Base-by-base conservation (phyloP, 2,113 vertebrate genomes). In the Sinocyclocheilus anshuiensis region DNA sequence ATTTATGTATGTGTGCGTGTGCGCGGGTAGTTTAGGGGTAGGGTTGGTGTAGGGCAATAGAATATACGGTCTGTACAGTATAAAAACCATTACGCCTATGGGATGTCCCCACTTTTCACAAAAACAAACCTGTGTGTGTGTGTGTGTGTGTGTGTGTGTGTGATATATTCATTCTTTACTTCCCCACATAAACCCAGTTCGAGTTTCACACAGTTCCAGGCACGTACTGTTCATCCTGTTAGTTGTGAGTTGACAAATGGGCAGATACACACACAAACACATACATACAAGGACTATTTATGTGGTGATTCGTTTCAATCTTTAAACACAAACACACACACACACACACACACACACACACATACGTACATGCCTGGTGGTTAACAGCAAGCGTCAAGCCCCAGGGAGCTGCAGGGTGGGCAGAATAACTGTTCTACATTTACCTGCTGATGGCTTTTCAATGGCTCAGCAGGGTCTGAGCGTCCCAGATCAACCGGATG, bases 361-460 rank as follows among this genome's bases (percentile, higher is more conserved):
- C 55, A 61, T 71, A 61, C 53, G 24, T 39, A 29, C 13, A 33
- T 12, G 8, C 24, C 18, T n/a, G 42, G 15, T 20, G 26, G 84
- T 67, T 67, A 50, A 53, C 45, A 77, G 16, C 48, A 36, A 65
- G 55, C 9, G 3, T 45, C 36, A 48, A 48, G 13, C 36, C 39
- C 59, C n/a, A 81, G 10, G 53, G 20, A 79, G 53, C 77, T 59
- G 20, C 15, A 59, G 59, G 78, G 39, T 81, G 79, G n/a, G 36
- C 79, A 81, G 59, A 81, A 81, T 65, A 26, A 48, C 57, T 24
- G 22, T 55, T 80, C 57, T 45, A 36, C 78, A 45, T 53, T 77
- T 65, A 77, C 55, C 48, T 59, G 48, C 61, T 85, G 84, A 78
- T 11, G 6, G 63, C 48, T 85, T 20, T 22, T 85, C 59, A 85